Percentiles rank a stretch among this genome's conserved stretches.
Conservation (phyloP, 2,113 vertebrate species). For the Sinocyclocheilus rhinocerous region DNA sequence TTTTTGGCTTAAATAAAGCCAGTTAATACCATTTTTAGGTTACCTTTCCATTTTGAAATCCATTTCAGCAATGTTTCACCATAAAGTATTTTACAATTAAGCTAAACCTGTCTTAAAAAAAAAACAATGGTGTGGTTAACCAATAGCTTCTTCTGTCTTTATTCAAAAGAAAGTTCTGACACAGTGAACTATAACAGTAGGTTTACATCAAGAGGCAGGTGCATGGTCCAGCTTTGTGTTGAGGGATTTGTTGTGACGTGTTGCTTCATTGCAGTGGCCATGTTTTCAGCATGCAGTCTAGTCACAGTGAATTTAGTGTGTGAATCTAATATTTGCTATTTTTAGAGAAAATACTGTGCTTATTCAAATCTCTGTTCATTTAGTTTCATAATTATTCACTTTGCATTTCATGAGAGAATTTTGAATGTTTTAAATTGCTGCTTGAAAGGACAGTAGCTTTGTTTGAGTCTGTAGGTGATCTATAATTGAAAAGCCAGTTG, state of each 20-base stretch:
- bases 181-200: background rate
- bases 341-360: background rate
- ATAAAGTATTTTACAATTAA: background rate
- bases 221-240: background rate
- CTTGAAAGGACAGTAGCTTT: constrained; percentile 32
- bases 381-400: constrained; percentile 1
- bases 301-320: background rate
- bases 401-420: background rate
- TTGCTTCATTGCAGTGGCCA: background rate
- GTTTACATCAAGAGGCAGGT: background rate
- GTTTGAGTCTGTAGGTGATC: constrained; percentile 41
- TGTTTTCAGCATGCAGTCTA: background rate
- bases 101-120: background rate
- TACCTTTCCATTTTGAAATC: background rate
- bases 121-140: background rate
- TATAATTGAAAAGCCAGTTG: constrained; percentile 56
- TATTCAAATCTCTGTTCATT: background rate
- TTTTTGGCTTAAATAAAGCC: background rate
- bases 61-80: background rate
- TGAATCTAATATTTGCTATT: background rate
- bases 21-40: background rate
- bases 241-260: background rate
- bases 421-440: constrained; percentile 25
- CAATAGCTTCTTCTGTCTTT: background rate
- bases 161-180: background rate